Base-by-base conservation (phyloP, 2,113 vertebrate species). In the Alouatta palliata region DNA sequence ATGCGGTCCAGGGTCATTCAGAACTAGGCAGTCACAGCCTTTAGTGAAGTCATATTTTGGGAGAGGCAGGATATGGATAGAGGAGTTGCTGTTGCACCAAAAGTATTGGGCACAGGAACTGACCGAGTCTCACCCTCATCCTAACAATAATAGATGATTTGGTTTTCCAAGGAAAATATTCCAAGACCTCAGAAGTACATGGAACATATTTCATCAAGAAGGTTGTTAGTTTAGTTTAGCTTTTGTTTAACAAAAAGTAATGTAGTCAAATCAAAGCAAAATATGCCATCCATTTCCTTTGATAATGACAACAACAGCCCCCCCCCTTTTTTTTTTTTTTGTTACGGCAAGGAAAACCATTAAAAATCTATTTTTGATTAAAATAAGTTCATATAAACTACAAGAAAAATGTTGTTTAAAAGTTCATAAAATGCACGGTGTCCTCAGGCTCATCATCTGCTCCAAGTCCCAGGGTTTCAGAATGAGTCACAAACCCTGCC, bases 321-420 rank as follows among this genome's bases (percentile, higher is more conserved):
- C n/a, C n/a, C n/a, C n/a, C n/a, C n/a, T n/a, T n/a, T n/a, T 16
- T 68, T 92, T 30, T 87, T 77, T 81, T 87, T 77, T 81, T 49
- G 43, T 47, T n/a, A 43, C 86, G 66, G 84, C 37, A 30, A 68
- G 40, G 20, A 95, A 97, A 91, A 88, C 56, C 1, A 0, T 86
- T 91, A 96, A 90, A 96, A 98, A 95, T 75, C 76, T 40, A 96
- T 97, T 97, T 97, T 92, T 95, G 85, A 82, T 97, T 95, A 85
- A 95, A 95, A 90, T 90, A 68, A 76, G 83, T 82, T 61, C 81
- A 95, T 90, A 77, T 35, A 66, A 66, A 87, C 49, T 21, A 47
- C 56, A 91, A 96, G 97, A 96, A 80, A 97, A 97, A 92, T 54
- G 95, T 52, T 70, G 87, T 76, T 97, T 96, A 94, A 35, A 87